Evolutionary conservation across 2,888 invertebrate genomes (phyloP), one percentile per base, ranked within the genome.

Genomic region (Dasypogon diadema): DNA sequence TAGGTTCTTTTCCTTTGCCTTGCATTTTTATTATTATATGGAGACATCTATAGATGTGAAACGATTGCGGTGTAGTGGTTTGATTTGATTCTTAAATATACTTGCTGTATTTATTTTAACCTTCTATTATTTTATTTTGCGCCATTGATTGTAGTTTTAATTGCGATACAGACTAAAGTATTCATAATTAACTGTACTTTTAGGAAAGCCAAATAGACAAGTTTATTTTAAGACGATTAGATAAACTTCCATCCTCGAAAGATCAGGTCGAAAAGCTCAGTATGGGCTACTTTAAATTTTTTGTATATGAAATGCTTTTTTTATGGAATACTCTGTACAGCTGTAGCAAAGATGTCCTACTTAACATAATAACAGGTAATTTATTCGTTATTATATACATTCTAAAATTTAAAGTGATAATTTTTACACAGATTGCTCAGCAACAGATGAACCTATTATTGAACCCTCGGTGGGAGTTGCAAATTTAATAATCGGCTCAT

Each of bases 291-390:
- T 91, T 90, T 84, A 88, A 87, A 78, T 83, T 92, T 75, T 85
- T 91, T 63, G 87, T 89, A 18, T 89, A 90, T 80, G 92, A 92
- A 83, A 86, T 92, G 82, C 85, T 92, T 37, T 92, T 91, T 81
- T 84, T 92, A 58, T 92, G 92, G 92, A 91, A 91, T 81, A 89
- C 91, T 10, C 83, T 92, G 79, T 88, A 90, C 22, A 90, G 87
- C 78, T 91, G 88, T 83, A 88, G 82, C 46, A 72, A 75, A 0
- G 84, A 85, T 37, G 82, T 85, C 18, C 81, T 89, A 14, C 78
- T 81, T 14, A 79, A 76, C 21, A 88, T 89, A 60, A 82, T 88
- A 75, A 77, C 81, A 79, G 88, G 89, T 88, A 81, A 56, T 21
- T 60, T 34, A 12, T n/a, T 60, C 60, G 51, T 72, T 30, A 48